Base-by-base conservation (phyloP, 2,888 invertebrate species). In the Ennomos quercinarius region DNA sequence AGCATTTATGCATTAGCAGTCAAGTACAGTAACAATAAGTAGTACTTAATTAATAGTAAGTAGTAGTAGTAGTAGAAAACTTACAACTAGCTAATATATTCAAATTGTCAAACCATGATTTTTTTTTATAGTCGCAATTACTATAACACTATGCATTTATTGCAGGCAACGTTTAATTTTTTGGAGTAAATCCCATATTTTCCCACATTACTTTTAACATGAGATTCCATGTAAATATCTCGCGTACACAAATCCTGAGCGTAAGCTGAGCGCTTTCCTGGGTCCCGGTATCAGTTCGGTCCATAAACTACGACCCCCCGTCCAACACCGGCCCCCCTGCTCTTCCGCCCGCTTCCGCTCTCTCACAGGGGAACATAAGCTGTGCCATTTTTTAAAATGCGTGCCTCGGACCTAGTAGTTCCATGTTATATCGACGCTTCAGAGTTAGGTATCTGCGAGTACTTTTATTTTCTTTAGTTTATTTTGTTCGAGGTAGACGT, bases 271-370 rank as follows among this genome's bases (percentile, higher is more conserved):
- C 87, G 87, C 87, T 88, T 88, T 78, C 86, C 88, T 84, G 84
- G 84, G 85, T 80, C 79, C 84, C 83, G 83, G 87, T 90, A 90
- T 89, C 89, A 89, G 89, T 88, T 89, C 87, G 87, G 87, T 87
- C 84, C 89, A 91, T 91, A 91, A 91, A 90, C 84, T 87, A 87
- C 84, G 77, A 64, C 73, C 70, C 76, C 71, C 64, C 64, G 42
- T 41, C 50, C 43, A 42, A 50, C 50, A 71, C 63, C 67, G n/a
- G 64, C 67, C 66, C 73, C 69, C 67, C 69, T 47, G 38, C 48
- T 48, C 48, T 47, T 47, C 73, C 82, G 72, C 77, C 75, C 79
- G 73, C 77, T 80, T 80, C 82, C 85, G 80, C 72, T 80, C 81
- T 79, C 80, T 79, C 81, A 76, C 78, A 73, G 71, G 78, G 77